Base-by-base conservation (phyloP, 2,113 vertebrate genomes). In the Oncorhynchus clarkii region DNA sequence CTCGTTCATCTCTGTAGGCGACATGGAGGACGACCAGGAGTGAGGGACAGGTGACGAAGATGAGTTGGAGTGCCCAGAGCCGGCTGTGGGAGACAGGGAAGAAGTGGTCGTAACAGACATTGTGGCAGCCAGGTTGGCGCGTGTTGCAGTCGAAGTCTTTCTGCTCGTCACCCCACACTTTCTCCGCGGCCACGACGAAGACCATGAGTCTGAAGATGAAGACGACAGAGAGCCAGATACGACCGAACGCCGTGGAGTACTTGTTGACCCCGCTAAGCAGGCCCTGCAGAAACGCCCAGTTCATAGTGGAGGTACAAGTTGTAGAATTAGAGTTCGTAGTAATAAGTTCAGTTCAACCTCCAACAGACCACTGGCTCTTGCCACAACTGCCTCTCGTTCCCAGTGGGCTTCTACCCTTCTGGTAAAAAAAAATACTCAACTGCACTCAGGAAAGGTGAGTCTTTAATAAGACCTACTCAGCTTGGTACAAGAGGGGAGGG, bases 51-150 rank as follows among this genome's bases (percentile, higher is more conserved):
- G 95, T 97, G 82, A 98, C 96, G 66, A 98, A 93, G 91, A 98
- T 98, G 80, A 98, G 94, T 89, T 98, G 96, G 80, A 98, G 92
- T 7, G 96, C 96, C 97, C 97, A 98, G 26, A 98, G 95, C 3
- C 96, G 94, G 82, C 96, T 94, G 69, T 96, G 94, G 73, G 94
- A 94, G 84, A 98, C 29, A 0, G 97, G 96, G 89, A 94, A 98
- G 91, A 93, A 97, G 72, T 95, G 80, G 59, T 98, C 96, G 0
- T 78, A 98, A 87, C 97, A 98, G 77, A 97, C 96, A 0, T 98
- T 98, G 62, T 88, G 85, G 80, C 97, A 97, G 84, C 96, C 97
- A 0, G 96, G 97, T 88, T 98, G 96, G 2, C 11, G 83, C 0
- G 96, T 97, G 92, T 98, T 95, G 82, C 96, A 98, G 13, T 95